Base-by-base conservation (phyloP, 2,888 invertebrate species). In the Drosophila mercatorum region DNA sequence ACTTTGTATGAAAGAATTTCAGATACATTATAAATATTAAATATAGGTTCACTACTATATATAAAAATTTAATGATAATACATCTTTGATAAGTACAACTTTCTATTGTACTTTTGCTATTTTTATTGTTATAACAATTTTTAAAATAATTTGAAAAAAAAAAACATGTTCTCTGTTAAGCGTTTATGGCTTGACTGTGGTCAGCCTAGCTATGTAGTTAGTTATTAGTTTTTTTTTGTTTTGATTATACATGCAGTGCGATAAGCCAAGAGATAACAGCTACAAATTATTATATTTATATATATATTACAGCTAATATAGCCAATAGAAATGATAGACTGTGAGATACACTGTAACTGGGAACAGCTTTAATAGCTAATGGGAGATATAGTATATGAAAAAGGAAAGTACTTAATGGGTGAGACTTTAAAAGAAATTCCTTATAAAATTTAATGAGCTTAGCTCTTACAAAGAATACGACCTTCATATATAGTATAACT, bases 151-250 rank as follows among this genome's bases (percentile, higher is more conserved):
- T 17, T 17, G 0, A 0, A 17, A 17, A 17, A 17, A 17, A 0
- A 0, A 11, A 3, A 28, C 14, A 7, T 41, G 5, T 14, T 11
- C 41, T 8, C 52, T n/a, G 46, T n/a, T 14, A 49, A 40, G 8
- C 28, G 17, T 5, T 26, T 36, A 10, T 34, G 31, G 22, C 44
- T 60, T 70, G 71, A 61, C 86, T 47, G 66, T 62, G 86, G 68
- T 80, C 80, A 79, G 65, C 53, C 44, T 7, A 38, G 40, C 51
- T 17, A 11, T 38, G 22, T 0, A 14, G 12, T 8, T 34, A 12
- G 40, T 34, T 34, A 2, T 8, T 36, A 57, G 4, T 26, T 44
- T 36, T 36, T 11, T 5, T 44, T 12, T 14, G 11, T 44, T 8
- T 34, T 1, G 4, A 8, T 7, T 41, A 31, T 10, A 26, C 26